Percentiles rank a stretch among this genome's conserved stretches.
Conservation (phyloP, 2,113 vertebrate genomes). For the Spea multiplicata region DNA sequence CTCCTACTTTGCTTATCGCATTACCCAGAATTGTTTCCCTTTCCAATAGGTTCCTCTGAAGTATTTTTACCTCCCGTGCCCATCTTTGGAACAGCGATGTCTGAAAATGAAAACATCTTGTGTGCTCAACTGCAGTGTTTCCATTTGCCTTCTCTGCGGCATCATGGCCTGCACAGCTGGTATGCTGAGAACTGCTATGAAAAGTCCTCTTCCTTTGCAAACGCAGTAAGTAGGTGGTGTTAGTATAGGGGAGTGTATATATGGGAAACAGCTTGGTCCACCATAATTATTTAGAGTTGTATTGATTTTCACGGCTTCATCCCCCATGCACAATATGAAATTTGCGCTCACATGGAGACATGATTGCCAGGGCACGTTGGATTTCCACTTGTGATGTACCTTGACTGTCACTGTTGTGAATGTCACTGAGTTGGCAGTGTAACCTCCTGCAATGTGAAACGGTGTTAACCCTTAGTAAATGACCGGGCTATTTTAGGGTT, state of each 20-base stretch:
- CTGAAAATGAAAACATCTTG: constrained; percentile 83
- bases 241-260: too few relatives aligned
- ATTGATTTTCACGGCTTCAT: too few relatives aligned
- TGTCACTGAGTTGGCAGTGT: neutral
- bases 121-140: constrained; percentile 94
- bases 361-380: too few relatives aligned
- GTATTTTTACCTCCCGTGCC: constrained; percentile 89
- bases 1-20: too few relatives aligned
- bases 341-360: too few relatives aligned
- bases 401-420: too few relatives aligned
- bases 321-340: too few relatives aligned
- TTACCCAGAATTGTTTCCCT: neutral
- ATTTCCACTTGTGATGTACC: too few relatives aligned
- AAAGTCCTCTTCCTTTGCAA: constrained; percentile 96
- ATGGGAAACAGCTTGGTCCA: too few relatives aligned
- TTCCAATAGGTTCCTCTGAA: constrained; percentile 78
- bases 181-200: constrained; percentile 92
- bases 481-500: neutral
- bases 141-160: constrained; percentile 82
- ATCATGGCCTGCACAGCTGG: constrained; percentile 91
- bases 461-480: neutral
- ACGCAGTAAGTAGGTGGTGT: constrained; percentile 73
- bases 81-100: constrained; percentile 69
- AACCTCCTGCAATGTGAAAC: neutral
- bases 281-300: too few relatives aligned